phyloP scores from a whole-genome alignment of 2,797 vertebrate genomes.

The Xiphorhynchus erythropygius region DNA sequence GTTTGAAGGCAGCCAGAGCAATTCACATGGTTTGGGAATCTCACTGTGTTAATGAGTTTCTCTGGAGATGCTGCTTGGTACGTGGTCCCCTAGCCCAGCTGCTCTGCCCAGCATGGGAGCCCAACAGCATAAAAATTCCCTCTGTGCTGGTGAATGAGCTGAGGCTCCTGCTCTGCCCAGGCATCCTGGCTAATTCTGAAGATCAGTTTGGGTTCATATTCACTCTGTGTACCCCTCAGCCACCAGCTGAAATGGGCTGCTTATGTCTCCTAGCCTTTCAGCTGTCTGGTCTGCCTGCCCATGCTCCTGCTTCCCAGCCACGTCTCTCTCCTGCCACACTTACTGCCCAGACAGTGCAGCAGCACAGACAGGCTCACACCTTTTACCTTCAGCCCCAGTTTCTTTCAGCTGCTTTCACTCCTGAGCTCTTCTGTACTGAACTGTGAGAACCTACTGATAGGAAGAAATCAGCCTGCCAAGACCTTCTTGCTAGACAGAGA shows the following conservation, averaged over 20 bases:
- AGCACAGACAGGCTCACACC: neutral
- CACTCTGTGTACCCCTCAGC: neutral
- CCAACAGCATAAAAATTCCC: neutral
- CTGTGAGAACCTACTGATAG: neutral
- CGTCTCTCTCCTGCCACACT: neutral
- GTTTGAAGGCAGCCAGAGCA: neutral
- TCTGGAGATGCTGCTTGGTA: neutral
- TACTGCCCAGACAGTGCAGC: neutral
- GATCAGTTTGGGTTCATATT: neutral
- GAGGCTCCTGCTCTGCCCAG: neutral
- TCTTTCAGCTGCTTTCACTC: neutral
- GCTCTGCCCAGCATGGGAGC: neutral
- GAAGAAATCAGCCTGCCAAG: neutral
- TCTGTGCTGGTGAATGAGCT: neutral
- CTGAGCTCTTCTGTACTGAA: neutral
- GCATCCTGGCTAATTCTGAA: neutral
- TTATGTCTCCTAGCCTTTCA: neutral
- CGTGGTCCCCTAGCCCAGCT: neutral
- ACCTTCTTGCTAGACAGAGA: neutral
- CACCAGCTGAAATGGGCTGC: neutral
- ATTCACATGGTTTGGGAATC: neutral
- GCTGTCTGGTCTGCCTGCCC: neutral
- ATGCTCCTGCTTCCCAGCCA: neutral
- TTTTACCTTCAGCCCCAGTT: neutral
- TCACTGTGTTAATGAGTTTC: neutral